Conservation (phyloP, 2,113 vertebrate genomes). For the Ptilonorhynchus violaceus region DNA sequence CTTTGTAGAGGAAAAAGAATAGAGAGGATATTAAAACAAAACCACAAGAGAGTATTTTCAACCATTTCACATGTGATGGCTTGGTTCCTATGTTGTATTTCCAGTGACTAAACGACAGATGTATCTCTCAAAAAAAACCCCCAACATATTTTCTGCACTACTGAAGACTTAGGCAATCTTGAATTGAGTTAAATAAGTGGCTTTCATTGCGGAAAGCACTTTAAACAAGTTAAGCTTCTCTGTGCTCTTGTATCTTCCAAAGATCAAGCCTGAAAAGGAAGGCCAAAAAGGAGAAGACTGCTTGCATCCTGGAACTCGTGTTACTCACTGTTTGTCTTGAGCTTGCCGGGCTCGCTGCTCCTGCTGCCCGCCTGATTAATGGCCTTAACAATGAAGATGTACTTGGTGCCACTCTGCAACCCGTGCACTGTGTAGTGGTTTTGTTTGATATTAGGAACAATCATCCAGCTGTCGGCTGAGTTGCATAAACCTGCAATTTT, state of each 20-base stretch:
- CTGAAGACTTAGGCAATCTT: neutral
- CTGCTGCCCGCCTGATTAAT: constrained; percentile 97
- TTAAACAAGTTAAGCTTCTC: neutral
- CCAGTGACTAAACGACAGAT: neutral
- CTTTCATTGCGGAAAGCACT: neutral
- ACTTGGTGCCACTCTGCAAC: constrained; percentile 95
- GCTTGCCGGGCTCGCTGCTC: constrained; percentile 91
- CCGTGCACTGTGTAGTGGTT: constrained; percentile 98
- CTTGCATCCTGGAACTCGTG: accelerated
- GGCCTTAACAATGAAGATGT: constrained; percentile 96
- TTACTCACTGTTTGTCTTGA: constrained; percentile 96
- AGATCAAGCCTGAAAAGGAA: neutral
- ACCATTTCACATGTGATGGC: neutral
- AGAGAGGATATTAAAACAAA: neutral
- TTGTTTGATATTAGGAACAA: constrained; percentile 98
- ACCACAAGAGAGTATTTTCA: neutral
- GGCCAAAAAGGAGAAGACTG: neutral
- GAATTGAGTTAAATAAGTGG: neutral
- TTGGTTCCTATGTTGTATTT: neutral
- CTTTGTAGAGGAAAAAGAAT: neutral
- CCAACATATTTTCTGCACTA: neutral
- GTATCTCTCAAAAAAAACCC: neutral
- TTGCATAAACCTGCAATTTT: constrained; percentile 90
- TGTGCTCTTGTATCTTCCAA: neutral
- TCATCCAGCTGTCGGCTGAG: constrained; percentile 99